phyloP scores from a whole-genome alignment of 1,140 invertebrate species.

The Atopsyche davidsoni region DNA sequence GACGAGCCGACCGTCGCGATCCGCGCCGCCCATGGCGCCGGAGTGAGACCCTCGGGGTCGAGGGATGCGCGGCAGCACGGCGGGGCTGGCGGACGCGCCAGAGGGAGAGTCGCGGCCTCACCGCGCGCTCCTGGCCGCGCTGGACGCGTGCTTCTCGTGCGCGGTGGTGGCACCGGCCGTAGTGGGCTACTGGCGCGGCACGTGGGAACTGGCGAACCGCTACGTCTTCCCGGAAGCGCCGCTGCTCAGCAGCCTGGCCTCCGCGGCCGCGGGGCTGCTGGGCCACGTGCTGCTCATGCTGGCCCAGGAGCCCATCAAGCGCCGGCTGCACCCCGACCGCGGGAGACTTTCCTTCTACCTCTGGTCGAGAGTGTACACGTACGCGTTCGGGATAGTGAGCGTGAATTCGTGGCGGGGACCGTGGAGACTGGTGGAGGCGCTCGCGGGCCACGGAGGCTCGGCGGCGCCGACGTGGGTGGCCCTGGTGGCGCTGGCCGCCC shows the following conservation, averaged over 20 bases:
- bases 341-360: conserved; percentile 63
- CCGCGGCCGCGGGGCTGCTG: conserved; percentile 59
- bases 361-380: conserved; percentile 68
- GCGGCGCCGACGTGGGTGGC: conserved; percentile 55
- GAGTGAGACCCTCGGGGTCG: too few species aligned
- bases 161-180: conserved; percentile 69
- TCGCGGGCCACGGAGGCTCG: conserved; percentile 56
- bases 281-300: conserved; percentile 64
- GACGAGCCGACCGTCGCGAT: not conserved
- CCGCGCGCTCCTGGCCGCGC: conserved; percentile 55
- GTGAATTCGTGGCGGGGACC: conserved; percentile 80
- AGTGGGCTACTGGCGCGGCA: conserved; percentile 79
- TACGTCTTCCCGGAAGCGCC: conserved; percentile 58
- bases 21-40: too few species aligned
- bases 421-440: conserved; percentile 68
- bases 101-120: conserved; percentile 46
- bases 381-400: conserved; percentile 66
- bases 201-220: conserved; percentile 71
- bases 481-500: conserved; percentile 57
- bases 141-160: conserved; percentile 67
- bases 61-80: conserved; percentile 54
- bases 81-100: conserved; percentile 48
- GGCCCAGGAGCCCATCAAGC: conserved; percentile 56
- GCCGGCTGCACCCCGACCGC: conserved; percentile 58
- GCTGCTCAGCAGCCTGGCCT: conserved; percentile 56